These are phyloP conservation scores for Amorpha juglandis DNA, from an alignment of 2,888 invertebrate species.

Conservation along the genomic window DNA sequence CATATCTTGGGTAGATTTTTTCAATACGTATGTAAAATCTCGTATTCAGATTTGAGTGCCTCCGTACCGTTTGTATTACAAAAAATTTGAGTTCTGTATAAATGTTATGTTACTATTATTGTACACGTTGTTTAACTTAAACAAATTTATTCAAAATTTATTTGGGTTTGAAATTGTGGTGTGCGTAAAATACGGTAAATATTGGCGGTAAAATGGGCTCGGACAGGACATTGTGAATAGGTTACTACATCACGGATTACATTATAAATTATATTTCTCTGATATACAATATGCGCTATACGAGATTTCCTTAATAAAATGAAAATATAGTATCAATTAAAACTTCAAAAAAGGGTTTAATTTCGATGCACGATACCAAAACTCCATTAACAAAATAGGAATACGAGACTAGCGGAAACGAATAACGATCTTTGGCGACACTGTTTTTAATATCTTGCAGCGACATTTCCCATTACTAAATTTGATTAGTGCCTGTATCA, in stretches of 20 bases:
- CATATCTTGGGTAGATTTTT: slow-evolving; percentile 5
- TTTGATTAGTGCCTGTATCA: slow-evolving; percentile 25
- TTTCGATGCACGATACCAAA: slow-evolving; percentile 2
- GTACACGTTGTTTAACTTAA: background rate
- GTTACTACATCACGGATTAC: slow-evolving; percentile 1
- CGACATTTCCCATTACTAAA: slow-evolving; percentile 19
- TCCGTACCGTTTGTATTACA: background rate
- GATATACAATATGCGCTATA: slow-evolving; percentile 12
- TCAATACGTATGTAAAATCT: background rate
- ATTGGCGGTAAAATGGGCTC: background rate
- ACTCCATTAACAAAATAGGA: slow-evolving; percentile 5
- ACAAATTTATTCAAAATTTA: background rate
- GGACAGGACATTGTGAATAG: slow-evolving; percentile 5
- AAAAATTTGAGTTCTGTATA: background rate
- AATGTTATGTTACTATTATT: too few species aligned
- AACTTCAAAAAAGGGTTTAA: background rate
- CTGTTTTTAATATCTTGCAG: background rate
- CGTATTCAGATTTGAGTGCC: slow-evolving; percentile 19
- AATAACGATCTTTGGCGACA: slow-evolving; percentile 10
- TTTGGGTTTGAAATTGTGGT: background rate
- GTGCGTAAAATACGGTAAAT: background rate
- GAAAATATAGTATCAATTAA: slow-evolving; percentile 15
- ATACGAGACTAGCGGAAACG: slow-evolving; percentile 14
- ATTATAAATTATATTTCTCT: background rate
- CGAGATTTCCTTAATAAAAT: slow-evolving; percentile 13